Evolutionary conservation across 2,888 invertebrate genomes (phyloP).

Genomic region (Limnephilus marmoratus): DNA sequence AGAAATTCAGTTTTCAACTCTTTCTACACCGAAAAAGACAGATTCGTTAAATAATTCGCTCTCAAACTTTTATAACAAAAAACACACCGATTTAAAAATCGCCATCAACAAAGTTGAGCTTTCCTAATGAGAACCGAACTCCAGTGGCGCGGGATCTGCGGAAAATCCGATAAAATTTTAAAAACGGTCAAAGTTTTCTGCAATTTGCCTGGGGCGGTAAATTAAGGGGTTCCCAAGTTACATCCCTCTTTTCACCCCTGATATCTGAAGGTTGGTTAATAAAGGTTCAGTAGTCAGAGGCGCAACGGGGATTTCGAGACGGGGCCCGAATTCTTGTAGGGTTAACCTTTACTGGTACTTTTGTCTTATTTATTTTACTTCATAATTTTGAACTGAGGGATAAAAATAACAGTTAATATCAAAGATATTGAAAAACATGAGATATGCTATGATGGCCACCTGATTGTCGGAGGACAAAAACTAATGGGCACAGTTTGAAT

Average conservation of each 20-base stretch:
- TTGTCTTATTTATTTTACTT: too few relatives aligned
- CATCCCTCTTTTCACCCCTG: background rate
- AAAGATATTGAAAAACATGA: too few relatives aligned
- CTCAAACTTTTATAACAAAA: background rate
- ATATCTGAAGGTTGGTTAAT: slow-evolving; percentile 26
- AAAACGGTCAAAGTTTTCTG: slow-evolving; percentile 52
- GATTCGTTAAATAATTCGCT: background rate
- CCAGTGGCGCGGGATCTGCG: background rate
- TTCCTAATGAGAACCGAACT: background rate
- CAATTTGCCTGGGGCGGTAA: slow-evolving; percentile 53
- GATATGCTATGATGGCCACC: too few relatives aligned
- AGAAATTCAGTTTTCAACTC: background rate
- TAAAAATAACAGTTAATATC: too few relatives aligned
- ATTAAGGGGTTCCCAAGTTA: slow-evolving; percentile 13
- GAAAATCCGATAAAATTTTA: slow-evolving; percentile 59
- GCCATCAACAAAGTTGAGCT: background rate
- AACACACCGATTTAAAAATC: background rate
- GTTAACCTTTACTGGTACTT: background rate
- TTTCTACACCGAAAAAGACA: background rate
- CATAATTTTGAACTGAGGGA: too few relatives aligned
- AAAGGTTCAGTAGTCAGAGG: slow-evolving; percentile 7
- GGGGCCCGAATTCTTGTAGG: background rate
- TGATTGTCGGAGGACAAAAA: too few relatives aligned
- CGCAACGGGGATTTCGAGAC: background rate
- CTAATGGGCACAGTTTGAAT: too few relatives aligned